Evolutionary conservation across 2,113 vertebrate species (phyloP).

Genomic region (Pygoscelis antarcticus): DNA sequence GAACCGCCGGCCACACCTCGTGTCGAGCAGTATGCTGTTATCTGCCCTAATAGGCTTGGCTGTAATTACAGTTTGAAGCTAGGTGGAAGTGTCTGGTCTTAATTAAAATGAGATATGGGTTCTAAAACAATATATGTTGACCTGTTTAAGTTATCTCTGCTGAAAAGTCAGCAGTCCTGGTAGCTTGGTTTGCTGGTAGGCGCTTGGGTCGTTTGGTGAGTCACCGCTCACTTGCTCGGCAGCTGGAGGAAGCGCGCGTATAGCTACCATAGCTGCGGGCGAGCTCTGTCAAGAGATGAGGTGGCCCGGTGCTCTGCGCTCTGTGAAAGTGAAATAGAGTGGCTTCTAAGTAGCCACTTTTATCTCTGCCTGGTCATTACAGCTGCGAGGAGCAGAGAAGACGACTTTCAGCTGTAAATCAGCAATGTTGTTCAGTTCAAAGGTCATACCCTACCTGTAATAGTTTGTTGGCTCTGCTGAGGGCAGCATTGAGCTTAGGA

Average conservation of each 20-base stretch:
- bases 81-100: not conserved
- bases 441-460: not conserved
- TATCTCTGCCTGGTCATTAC: not conserved
- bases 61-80: not conserved
- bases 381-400: not conserved
- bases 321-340: not conserved
- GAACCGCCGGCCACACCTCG: not conserved
- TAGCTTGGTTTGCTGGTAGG: not conserved
- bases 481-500: not conserved
- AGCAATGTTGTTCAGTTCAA: accelerated
- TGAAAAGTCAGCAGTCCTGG: not conserved
- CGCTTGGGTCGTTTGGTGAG: not conserved
- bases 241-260: accelerated
- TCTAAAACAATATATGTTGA: accelerated
- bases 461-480: not conserved
- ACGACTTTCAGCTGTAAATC: accelerated
- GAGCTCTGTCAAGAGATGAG: not conserved
- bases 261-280: not conserved
- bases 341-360: not conserved
- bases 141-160: not conserved
- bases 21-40: not conserved
- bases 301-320: not conserved
- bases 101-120: not conserved
- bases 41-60: not conserved
- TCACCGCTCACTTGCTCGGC: accelerated